These are phyloP conservation scores for Invenusta paracnida DNA, from an alignment of 2,888 invertebrate species.

Conservation along the genomic window DNA sequence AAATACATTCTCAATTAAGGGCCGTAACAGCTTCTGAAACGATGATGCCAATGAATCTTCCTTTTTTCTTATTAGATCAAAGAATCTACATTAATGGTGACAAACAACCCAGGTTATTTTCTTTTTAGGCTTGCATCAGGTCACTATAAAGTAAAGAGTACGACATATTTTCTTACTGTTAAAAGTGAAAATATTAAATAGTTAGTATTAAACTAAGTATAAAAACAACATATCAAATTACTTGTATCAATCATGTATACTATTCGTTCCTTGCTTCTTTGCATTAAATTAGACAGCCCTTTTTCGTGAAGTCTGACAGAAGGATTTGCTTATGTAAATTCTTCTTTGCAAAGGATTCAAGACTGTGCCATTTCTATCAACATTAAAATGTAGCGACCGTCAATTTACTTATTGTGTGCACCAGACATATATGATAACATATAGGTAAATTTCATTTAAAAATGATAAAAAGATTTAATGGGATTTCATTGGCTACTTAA, in stretches of 20 bases:
- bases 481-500: neutral
- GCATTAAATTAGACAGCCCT: neutral
- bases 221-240: neutral
- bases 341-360: neutral
- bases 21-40: neutral
- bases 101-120: neutral
- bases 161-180: neutral
- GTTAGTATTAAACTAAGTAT: neutral
- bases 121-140: neutral
- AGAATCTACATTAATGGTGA: neutral
- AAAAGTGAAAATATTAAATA: neutral
- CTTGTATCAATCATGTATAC: neutral
- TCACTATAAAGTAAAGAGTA: neutral
- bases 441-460: too few species aligned
- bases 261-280: neutral
- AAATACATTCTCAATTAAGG: neutral
- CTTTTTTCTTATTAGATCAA: neutral
- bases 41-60: neutral
- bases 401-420: neutral
- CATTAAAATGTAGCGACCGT: neutral
- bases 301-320: neutral
- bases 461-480: neutral
- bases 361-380: neutral
- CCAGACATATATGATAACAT: neutral
- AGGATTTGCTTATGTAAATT: neutral